phyloP scores from a whole-genome alignment of 2,113 vertebrate species.

The Piaya cayana region DNA sequence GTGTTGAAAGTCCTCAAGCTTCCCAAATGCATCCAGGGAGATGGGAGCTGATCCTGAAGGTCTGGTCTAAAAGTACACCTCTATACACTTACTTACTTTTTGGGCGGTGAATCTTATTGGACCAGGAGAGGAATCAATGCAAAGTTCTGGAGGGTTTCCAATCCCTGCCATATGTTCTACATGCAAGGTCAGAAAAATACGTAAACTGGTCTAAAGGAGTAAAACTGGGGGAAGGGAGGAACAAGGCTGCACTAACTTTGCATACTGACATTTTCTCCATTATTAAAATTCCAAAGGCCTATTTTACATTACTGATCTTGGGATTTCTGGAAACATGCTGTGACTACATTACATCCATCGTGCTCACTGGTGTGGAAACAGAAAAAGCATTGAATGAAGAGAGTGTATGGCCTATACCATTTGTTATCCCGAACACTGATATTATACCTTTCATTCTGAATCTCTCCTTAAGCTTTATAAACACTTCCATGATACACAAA shows the following conservation, averaged over 20 bases:
- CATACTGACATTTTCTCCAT: constrained; percentile 52
- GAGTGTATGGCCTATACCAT: constrained; percentile 1
- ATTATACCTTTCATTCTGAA: constrained; percentile 36
- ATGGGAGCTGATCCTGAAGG: not conserved
- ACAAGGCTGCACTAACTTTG: constrained; percentile 20
- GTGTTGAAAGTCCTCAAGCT: not conserved
- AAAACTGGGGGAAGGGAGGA: constrained; percentile 17
- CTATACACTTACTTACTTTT: not conserved
- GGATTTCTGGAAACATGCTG: constrained; percentile 68
- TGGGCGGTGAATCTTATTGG: not conserved
- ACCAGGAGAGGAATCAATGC: not conserved
- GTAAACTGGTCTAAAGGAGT: not conserved
- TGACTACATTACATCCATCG: constrained; percentile 61
- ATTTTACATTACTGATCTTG: constrained; percentile 61
- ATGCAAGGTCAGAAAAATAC: constrained; percentile 1
- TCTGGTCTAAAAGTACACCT: not conserved
- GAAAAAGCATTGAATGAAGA: constrained; percentile 51
- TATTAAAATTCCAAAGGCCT: constrained; percentile 67
- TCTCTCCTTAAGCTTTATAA: constrained; percentile 34
- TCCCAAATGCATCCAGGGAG: not conserved
- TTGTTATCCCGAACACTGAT: constrained; percentile 48
- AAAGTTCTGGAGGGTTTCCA: not conserved
- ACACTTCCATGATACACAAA: constrained; percentile 6
- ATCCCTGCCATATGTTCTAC: not conserved
- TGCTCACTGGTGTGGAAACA: constrained; percentile 61